Evolutionary conservation across 2,888 invertebrate species (phyloP).

Genomic region (Biston stratarius): DNA sequence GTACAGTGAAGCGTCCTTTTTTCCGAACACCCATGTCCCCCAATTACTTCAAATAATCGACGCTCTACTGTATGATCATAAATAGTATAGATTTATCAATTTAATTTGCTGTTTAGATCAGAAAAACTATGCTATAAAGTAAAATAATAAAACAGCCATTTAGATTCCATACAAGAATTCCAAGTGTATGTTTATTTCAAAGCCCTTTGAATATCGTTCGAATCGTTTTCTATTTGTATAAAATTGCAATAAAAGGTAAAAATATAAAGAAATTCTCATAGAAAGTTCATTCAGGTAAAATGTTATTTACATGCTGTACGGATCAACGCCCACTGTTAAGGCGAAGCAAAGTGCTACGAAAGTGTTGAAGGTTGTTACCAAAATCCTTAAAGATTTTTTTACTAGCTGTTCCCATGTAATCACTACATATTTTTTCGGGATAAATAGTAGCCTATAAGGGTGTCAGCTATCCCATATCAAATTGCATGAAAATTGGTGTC

Average conservation of each 20-base stretch:
- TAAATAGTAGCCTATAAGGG: too few species aligned
- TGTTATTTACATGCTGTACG: neutral
- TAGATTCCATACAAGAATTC: neutral
- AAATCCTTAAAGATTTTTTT: too few species aligned
- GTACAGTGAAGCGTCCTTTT: too few species aligned
- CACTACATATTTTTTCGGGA: too few species aligned
- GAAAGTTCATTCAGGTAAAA: conserved; percentile 10
- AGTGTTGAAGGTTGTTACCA: neutral
- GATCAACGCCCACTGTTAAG: neutral
- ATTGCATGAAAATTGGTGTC: too few species aligned
- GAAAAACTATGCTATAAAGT: neutral
- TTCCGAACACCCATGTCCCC: too few species aligned
- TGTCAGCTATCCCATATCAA: too few species aligned
- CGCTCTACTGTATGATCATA: too few species aligned
- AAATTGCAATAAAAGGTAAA: conserved; percentile 24
- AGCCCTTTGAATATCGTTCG: conserved; percentile 8
- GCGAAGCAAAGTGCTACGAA: neutral
- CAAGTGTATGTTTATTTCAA: conserved; percentile 6
- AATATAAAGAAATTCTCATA: neutral
- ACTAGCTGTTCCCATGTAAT: too few species aligned
- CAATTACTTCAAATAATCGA: too few species aligned
- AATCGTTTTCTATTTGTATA: conserved; percentile 25
- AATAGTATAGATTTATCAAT: too few species aligned
- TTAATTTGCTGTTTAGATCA: too few species aligned
- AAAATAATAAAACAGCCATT: neutral